These are phyloP conservation scores for Phoenoteleia sp. DNA, from an alignment of 2,888 invertebrate species.

Conservation along the genomic window DNA sequence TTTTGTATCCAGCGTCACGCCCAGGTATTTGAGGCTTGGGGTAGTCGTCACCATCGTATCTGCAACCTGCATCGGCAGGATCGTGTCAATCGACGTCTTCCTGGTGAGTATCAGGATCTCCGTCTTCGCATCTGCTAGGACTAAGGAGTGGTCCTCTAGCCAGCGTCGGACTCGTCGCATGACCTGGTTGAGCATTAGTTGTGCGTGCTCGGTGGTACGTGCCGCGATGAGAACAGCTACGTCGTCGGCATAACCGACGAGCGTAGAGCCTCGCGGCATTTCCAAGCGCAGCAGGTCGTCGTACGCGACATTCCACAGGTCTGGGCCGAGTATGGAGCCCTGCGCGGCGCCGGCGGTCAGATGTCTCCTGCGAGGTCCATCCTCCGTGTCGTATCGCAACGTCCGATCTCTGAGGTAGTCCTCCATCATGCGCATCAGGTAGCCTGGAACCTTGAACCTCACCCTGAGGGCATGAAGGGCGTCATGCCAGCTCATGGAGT, in stretches of 20 bases:
- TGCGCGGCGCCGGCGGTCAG: constrained; percentile 66
- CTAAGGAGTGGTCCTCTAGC: constrained; percentile 62
- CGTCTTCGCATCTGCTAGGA: constrained; percentile 45
- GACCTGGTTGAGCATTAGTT: constrained; percentile 42
- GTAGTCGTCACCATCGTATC: background rate
- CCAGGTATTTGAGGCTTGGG: background rate
- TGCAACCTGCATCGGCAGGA: background rate
- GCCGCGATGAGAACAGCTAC: constrained; percentile 55
- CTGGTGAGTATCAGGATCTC: background rate
- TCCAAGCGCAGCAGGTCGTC: constrained; percentile 51
- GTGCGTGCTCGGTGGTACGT: constrained; percentile 16
- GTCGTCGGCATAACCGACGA: constrained; percentile 69
- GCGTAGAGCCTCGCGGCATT: constrained; percentile 41
- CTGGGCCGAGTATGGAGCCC: constrained; percentile 67
- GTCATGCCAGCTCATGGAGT: constrained; percentile 65
- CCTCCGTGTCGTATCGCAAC: constrained; percentile 46
- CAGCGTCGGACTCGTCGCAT: constrained; percentile 53
- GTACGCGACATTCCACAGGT: constrained; percentile 74
- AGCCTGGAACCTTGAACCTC: constrained; percentile 38
- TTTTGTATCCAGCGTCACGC: background rate
- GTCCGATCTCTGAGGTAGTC: constrained; percentile 60
- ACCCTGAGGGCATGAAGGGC: constrained; percentile 57
- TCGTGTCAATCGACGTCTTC: background rate
- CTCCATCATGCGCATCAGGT: constrained; percentile 58
- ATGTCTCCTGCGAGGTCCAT: constrained; percentile 41